Evolutionary conservation across 1,140 invertebrate genomes (phyloP).

Genomic region (Akabosia matsudoensis): DNA sequence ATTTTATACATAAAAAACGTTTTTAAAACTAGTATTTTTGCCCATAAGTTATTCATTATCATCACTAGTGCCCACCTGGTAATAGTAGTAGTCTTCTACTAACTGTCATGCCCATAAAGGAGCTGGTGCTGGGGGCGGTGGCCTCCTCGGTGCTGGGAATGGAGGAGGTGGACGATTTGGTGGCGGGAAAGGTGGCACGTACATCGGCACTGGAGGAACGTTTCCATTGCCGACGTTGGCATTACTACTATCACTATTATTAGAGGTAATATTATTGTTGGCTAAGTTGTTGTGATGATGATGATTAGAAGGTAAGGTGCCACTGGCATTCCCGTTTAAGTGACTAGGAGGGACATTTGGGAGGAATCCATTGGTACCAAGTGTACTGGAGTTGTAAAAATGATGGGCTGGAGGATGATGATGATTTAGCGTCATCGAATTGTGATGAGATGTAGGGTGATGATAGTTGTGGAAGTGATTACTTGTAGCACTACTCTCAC

Average conservation of each 20-base stretch:
- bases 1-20: background rate
- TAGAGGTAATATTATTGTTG: constrained; percentile 10
- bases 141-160: constrained; percentile 42
- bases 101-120: constrained; percentile 40
- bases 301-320: too few relatives aligned
- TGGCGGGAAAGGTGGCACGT: constrained; percentile 44
- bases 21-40: background rate
- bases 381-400: background rate
- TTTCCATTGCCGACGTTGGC: background rate
- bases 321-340: background rate
- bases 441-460: background rate
- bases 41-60: background rate
- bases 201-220: constrained; percentile 40
- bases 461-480: constrained; percentile 23
- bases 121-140: constrained; percentile 42
- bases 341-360: background rate
- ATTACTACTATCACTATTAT: constrained; percentile 24
- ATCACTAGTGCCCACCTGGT: constrained; percentile 28
- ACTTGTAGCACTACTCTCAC: background rate
- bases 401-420: constrained; percentile 7
- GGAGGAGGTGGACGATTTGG: constrained; percentile 46
- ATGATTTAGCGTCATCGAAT: background rate
- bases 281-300: constrained; percentile 4
- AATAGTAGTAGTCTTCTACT: constrained; percentile 37
- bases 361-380: background rate